Percentiles rank a stretch among this genome's conserved stretches.
These are phyloP conservation scores for Ara ararauna DNA, from an alignment of 2,797 vertebrate genomes.

Conservation along the genomic window DNA sequence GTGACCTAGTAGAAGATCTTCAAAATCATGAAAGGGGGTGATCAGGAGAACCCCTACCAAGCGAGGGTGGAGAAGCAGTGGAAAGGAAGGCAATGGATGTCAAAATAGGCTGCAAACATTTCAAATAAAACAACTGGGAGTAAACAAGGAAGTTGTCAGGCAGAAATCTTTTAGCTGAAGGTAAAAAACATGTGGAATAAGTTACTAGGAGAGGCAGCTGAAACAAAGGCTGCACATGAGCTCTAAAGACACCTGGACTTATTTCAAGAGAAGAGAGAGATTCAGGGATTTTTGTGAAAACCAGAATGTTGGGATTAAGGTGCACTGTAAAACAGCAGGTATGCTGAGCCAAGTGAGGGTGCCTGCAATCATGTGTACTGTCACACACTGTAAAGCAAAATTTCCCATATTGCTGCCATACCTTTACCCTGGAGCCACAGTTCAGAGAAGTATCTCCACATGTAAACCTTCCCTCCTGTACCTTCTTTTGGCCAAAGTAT, in stretches of 20 bases:
- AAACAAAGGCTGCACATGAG: conserved; percentile 9
- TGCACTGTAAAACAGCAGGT: neutral
- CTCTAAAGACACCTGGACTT: conserved; percentile 26
- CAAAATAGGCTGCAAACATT: neutral
- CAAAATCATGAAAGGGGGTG: neutral
- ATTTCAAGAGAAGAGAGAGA: neutral
- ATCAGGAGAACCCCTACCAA: neutral
- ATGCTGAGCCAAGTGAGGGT: neutral
- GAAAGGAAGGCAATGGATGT: neutral
- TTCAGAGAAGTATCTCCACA: neutral
- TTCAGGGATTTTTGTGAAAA: neutral
- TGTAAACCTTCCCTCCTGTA: neutral
- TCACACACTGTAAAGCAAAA: neutral
- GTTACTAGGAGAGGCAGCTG: conserved; percentile 15
- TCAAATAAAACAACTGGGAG: neutral
- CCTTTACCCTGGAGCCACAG: neutral
- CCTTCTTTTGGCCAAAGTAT: neutral
- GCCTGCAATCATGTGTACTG: neutral
- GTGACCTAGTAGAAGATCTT: neutral
- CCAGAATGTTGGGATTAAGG: neutral
- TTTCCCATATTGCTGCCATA: neutral
- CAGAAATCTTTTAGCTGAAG: neutral
- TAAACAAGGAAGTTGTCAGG: neutral
- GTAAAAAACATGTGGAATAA: conserved; percentile 39
- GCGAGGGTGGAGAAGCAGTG: neutral